These are phyloP conservation scores for Brenthis ino DNA, from an alignment of 2,888 invertebrate species.

Conservation along the genomic window DNA sequence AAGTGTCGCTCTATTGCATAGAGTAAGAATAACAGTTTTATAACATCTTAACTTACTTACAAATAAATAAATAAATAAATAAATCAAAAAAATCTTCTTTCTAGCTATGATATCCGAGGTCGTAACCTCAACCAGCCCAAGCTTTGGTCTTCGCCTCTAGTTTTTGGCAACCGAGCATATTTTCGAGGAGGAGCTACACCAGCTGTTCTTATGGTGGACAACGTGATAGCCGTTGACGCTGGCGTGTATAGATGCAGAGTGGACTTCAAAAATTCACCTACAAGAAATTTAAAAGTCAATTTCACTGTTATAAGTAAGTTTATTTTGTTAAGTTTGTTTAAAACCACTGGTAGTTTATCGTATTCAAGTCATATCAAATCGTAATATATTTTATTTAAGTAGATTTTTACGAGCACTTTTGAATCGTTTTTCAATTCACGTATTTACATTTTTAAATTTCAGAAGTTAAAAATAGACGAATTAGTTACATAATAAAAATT, in stretches of 20 bases:
- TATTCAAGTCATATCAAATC: not conserved
- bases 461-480: too few relatives aligned
- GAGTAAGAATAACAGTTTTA: not conserved
- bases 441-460: too few relatives aligned
- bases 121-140: constrained; percentile 88
- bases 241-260: constrained; percentile 94
- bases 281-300: constrained; percentile 94
- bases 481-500: too few relatives aligned
- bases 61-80: too few relatives aligned
- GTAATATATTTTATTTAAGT: not conserved
- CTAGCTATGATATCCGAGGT: constrained; percentile 90
- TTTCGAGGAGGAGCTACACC: constrained; percentile 89
- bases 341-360: not conserved
- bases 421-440: too few relatives aligned
- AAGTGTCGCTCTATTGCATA: not conserved
- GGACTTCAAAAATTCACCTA: constrained; percentile 94
- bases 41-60: too few relatives aligned
- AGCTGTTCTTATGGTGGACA: constrained; percentile 89
- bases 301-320: constrained; percentile 95
- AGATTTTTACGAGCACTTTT: not conserved
- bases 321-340: not conserved
- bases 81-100: too few relatives aligned
- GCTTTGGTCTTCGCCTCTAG: constrained; percentile 90
- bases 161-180: constrained; percentile 89
- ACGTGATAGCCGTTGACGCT: constrained; percentile 88